A percentile compares a stretch with the other conserved stretches of the same genome.
Conservation (phyloP, 2,888 invertebrate species). For the Aleiodes leptofemur region DNA sequence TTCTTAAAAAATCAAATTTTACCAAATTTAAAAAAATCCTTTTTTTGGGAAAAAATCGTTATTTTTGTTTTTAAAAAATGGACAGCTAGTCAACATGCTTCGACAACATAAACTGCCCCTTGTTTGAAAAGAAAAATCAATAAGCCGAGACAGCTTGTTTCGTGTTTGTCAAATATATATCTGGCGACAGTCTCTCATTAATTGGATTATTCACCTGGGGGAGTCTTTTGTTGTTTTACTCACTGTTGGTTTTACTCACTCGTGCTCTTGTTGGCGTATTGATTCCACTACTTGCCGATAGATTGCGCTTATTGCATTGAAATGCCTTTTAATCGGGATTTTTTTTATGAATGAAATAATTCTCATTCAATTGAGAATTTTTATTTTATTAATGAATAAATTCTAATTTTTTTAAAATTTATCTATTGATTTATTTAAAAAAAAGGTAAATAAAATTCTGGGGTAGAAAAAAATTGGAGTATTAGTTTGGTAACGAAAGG, state of each 20-base stretch:
- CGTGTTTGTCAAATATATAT: conserved; percentile 40
- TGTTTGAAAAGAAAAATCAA: conserved; percentile 31
- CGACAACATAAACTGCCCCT: conserved; percentile 12
- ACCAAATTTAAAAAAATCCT: too few species aligned
- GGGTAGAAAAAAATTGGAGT: too few species aligned
- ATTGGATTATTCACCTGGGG: conserved; percentile 22
- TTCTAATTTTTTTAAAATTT: too few species aligned
- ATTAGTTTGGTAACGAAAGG: too few species aligned
- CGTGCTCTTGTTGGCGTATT: not conserved
- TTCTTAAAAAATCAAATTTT: too few species aligned
- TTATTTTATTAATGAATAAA: too few species aligned
- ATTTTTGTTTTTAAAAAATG: too few species aligned
- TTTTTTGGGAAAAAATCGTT: too few species aligned
- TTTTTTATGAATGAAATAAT: too few species aligned
- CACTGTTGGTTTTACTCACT: conserved; percentile 2
- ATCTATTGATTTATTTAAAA: too few species aligned
- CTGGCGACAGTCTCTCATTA: conserved; percentile 33
- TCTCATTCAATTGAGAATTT: too few species aligned
- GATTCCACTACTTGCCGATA: conserved; percentile 25
- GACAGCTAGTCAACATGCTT: not conserved
- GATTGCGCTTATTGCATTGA: conserved; percentile 32
- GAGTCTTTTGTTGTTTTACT: conserved; percentile 8
- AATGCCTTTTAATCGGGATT: not conserved
- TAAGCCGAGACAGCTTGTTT: conserved; percentile 37
- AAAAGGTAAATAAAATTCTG: too few species aligned